These are phyloP conservation scores for Cetoscarus ocellatus DNA, from an alignment of 2,797 vertebrate species.

Conservation along the genomic window DNA sequence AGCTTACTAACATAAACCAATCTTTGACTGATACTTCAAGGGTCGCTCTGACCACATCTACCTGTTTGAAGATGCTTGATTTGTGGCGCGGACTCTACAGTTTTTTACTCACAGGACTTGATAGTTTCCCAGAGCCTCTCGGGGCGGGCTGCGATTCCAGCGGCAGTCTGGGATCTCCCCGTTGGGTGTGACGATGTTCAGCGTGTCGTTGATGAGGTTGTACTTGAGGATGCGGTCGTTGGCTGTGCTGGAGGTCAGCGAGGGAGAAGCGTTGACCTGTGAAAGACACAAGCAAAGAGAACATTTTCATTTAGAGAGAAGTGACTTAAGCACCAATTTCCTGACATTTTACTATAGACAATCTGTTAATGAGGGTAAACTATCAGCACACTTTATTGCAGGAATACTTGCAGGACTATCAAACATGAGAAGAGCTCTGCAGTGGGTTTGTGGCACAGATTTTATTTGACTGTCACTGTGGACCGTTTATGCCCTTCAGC, in stretches of 20 bases:
- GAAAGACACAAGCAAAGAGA: not conserved
- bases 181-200: constrained; percentile 96
- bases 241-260: constrained; percentile 97
- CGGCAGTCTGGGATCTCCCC: constrained; percentile 96
- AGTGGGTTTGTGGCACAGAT: constrained; percentile 44
- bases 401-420: not conserved
- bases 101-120: constrained; percentile 93
- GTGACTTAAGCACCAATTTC: constrained; percentile 20
- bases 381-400: not conserved
- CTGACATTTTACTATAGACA: not conserved
- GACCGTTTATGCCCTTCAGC: constrained; percentile 40
- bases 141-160: constrained; percentile 94
- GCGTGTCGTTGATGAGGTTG: constrained; percentile 97
- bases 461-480: constrained; percentile 27
- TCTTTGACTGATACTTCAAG: not conserved
- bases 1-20: not conserved
- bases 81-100: not conserved
- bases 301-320: constrained; percentile 1
- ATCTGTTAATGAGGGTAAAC: not conserved
- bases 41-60: not conserved
- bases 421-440: constrained; percentile 13
- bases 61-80: not conserved
- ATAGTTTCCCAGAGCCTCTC: constrained; percentile 95
- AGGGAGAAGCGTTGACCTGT: constrained; percentile 98
- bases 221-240: constrained; percentile 99